phyloP scores from a whole-genome alignment of 2,888 invertebrate species.

The Machimus atricapillus region DNA sequence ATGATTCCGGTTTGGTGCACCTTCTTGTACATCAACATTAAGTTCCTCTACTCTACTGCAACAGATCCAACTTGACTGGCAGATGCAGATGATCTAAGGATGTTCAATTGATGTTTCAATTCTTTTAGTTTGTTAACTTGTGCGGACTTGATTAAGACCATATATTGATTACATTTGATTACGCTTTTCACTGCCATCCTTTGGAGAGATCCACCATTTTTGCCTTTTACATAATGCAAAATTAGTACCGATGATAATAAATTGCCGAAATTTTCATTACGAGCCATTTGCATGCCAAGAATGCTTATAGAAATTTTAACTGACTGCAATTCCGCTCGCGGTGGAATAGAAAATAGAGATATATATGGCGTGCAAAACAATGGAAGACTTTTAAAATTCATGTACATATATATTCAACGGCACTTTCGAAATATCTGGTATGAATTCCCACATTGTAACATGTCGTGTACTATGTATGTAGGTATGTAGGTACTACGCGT shows the following conservation, averaged over 20 bases:
- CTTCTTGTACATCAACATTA: neutral
- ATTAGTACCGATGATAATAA: neutral
- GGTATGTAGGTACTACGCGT: no score
- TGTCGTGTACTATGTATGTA: neutral
- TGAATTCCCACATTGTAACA: neutral
- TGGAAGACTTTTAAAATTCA: neutral
- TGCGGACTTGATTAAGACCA: conserved; percentile 16
- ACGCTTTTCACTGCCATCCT: neutral
- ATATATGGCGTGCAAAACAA: neutral
- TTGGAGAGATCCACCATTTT: neutral
- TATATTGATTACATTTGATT: conserved; percentile 17
- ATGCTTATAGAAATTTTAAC: neutral
- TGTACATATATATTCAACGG: neutral
- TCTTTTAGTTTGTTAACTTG: conserved; percentile 4
- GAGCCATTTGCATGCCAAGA: neutral
- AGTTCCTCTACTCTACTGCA: neutral
- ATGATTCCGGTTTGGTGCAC: conserved; percentile 16
- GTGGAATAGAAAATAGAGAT: neutral
- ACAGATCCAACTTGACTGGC: conserved; percentile 11
- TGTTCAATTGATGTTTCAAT: conserved; percentile 25
- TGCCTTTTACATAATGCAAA: neutral
- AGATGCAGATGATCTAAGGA: conserved; percentile 25
- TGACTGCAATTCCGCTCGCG: neutral
- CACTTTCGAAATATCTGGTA: neutral
- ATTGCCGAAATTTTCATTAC: neutral